phyloP scores from a whole-genome alignment of 35 echinoderm and acorn worm genomes.

The Apostichopus californicus region DNA sequence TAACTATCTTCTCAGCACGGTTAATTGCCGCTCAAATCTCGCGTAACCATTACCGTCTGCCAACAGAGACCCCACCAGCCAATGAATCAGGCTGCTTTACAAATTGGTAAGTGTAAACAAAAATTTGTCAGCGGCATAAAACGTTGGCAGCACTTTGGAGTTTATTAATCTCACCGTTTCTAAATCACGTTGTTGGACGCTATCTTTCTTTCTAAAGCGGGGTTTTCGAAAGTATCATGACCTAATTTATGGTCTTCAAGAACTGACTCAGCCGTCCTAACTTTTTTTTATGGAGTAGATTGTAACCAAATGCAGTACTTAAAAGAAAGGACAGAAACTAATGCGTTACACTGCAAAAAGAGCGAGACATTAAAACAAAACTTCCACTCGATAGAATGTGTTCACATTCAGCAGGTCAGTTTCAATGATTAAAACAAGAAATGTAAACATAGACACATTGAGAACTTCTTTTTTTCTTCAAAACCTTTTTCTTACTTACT shows the following conservation, averaged over 20 bases:
- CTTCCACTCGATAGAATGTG: too few relatives aligned
- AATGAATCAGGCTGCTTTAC: conserved; percentile 49
- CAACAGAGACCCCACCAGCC: conserved; percentile 36
- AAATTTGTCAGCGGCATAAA: conserved; percentile 54
- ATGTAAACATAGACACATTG: too few relatives aligned
- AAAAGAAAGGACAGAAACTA: background rate
- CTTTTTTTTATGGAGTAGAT: background rate
- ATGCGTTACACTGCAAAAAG: too few relatives aligned
- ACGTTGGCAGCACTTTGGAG: conserved; percentile 54
- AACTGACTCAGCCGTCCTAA: conserved; percentile 39
- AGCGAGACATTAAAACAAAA: too few relatives aligned
- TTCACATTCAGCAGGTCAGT: too few relatives aligned
- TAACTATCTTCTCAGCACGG: conserved; percentile 56
- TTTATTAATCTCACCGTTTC: conserved; percentile 50
- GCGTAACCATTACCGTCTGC: conserved; percentile 53
- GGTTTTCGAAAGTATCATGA: conserved; percentile 2
- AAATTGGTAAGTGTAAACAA: conserved; percentile 65
- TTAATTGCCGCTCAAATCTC: conserved; percentile 61
- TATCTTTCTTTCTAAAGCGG: conserved; percentile 21
- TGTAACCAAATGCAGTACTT: background rate
- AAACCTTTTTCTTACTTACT: too few relatives aligned
- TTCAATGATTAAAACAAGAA: too few relatives aligned
- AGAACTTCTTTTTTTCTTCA: too few relatives aligned
- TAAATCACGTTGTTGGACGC: conserved; percentile 58
- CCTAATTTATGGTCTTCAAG: conserved; percentile 40